Evolutionary conservation across 1,140 invertebrate species (phyloP).

Genomic region (Drosophila pandora): DNA sequence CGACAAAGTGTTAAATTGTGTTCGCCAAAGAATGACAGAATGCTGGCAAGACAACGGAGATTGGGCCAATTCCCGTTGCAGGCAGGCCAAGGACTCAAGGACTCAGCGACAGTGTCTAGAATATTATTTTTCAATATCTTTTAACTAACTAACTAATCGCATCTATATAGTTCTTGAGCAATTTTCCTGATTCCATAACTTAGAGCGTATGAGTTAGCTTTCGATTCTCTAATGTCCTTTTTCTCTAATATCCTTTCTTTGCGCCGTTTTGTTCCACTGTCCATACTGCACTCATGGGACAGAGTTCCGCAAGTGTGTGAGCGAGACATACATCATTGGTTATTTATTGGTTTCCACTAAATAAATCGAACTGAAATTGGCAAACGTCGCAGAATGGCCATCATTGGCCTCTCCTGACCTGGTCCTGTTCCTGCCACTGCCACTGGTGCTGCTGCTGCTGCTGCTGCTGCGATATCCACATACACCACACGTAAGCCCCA

Average conservation of each 20-base stretch:
- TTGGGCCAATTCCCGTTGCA: constrained; percentile 41
- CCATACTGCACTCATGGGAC: constrained; percentile 46
- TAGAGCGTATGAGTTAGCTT: too few relatives aligned
- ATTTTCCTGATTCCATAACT: too few relatives aligned
- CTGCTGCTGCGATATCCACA: constrained; percentile 4
- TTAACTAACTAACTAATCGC: too few relatives aligned
- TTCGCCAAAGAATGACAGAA: constrained; percentile 53
- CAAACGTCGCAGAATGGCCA: constrained; percentile 81
- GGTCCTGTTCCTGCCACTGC: constrained; percentile 12
- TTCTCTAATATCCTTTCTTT: not conserved
- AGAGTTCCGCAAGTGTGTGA: constrained; percentile 26
- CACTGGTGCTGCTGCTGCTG: constrained; percentile 1
- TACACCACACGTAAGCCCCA: constrained; percentile 16
- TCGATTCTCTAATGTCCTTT: not conserved
- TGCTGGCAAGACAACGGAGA: constrained; percentile 32
- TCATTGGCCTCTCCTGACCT: constrained; percentile 66
- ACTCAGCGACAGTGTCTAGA: constrained; percentile 16
- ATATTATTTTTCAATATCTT: too few relatives aligned
- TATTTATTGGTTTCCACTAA: constrained; percentile 81
- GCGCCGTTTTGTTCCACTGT: constrained; percentile 24
- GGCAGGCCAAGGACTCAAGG: constrained; percentile 6
- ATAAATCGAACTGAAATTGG: constrained; percentile 80
- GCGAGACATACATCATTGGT: constrained; percentile 69
- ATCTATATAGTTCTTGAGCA: too few relatives aligned
- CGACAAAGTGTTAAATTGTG: constrained; percentile 80